Conservation (phyloP, 2,888 invertebrate species). For the Agrotis clavis region DNA sequence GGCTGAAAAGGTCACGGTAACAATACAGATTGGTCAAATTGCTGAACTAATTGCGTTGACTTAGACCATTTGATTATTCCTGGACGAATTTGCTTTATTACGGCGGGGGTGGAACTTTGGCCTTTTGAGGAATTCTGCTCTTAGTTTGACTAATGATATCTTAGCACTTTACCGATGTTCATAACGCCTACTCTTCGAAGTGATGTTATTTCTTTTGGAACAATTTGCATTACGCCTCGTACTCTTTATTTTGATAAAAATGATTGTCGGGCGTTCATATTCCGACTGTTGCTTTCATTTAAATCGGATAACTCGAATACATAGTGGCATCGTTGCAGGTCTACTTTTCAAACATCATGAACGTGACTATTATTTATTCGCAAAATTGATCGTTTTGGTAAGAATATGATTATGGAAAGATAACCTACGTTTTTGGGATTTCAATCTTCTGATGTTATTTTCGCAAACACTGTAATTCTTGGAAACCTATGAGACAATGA, state of each 20-base stretch:
- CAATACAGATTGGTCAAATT: conserved; percentile 34
- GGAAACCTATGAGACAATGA: neutral
- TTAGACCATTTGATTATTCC: conserved; percentile 49
- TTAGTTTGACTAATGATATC: conserved; percentile 23
- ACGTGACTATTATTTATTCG: too few relatives aligned
- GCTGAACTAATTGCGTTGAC: conserved; percentile 47
- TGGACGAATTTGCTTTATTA: conserved; percentile 18
- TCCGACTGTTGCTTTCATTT: too few relatives aligned
- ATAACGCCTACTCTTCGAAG: neutral
- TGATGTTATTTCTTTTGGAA: neutral
- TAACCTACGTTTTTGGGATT: too few relatives aligned
- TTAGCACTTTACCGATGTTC: neutral
- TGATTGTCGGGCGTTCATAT: neutral
- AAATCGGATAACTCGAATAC: too few relatives aligned
- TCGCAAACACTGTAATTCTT: neutral
- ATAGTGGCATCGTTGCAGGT: too few relatives aligned
- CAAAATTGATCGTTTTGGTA: too few relatives aligned
- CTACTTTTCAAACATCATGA: too few relatives aligned
- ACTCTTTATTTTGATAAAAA: too few relatives aligned
- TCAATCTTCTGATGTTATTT: too few relatives aligned
- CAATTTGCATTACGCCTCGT: too few relatives aligned
- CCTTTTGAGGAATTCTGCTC: conserved; percentile 30
- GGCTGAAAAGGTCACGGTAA: conserved; percentile 30
- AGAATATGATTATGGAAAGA: too few relatives aligned
- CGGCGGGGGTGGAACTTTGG: neutral